A percentile compares a stretch with the other conserved stretches of the same genome.
These are phyloP conservation scores for Chironomus tepperi DNA, from an alignment of 1,140 invertebrate species.

Conservation along the genomic window DNA sequence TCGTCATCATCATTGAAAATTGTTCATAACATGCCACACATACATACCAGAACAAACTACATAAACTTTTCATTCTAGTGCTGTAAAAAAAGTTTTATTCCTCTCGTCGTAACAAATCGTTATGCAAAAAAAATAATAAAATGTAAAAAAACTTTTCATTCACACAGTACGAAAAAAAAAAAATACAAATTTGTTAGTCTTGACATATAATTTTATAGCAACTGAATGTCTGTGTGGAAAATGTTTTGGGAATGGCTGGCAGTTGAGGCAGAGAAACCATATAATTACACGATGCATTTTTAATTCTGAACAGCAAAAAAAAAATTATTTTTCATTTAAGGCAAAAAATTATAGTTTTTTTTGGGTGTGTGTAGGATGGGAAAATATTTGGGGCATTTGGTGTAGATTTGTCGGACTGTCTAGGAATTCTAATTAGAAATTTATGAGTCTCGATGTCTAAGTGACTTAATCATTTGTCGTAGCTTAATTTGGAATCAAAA, in stretches of 20 bases:
- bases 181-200: constrained; percentile 5
- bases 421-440: too few relatives aligned
- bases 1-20: background rate
- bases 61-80: background rate
- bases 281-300: constrained; percentile 23
- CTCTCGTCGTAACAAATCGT: too few relatives aligned
- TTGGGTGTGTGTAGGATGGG: too few relatives aligned
- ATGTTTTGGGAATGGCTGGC: background rate
- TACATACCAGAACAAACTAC: too few relatives aligned
- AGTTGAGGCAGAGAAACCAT: background rate
- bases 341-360: too few relatives aligned
- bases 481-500: too few relatives aligned
- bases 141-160: background rate
- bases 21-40: background rate
- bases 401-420: too few relatives aligned
- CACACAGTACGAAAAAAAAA: background rate
- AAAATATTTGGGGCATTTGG: too few relatives aligned
- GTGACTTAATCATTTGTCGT: too few relatives aligned
- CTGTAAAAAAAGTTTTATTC: background rate
- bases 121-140: background rate
- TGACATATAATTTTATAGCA: constrained; percentile 9
- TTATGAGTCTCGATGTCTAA: too few relatives aligned
- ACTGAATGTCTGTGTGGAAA: background rate
- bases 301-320: constrained; percentile 3
- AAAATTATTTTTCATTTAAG: too few relatives aligned